phyloP scores from a whole-genome alignment of 35 echinoderm and acorn worm genomes.

The Heliocidaris erythrogramma region DNA sequence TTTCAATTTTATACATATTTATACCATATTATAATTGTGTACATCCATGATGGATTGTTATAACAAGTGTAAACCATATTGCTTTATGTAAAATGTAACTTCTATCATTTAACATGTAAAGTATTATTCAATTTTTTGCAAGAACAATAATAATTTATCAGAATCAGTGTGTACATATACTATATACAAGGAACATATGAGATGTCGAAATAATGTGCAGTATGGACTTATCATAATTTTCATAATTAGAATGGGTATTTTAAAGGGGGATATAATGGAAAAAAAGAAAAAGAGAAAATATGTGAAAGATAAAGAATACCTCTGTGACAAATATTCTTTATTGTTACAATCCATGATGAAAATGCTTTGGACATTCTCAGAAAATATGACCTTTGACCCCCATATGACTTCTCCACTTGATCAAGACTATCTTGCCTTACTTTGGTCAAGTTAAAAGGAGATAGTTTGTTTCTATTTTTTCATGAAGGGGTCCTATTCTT shows the following conservation, averaged over 20 bases:
- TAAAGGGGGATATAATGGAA: neutral
- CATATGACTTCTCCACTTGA: neutral
- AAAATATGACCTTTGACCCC: neutral
- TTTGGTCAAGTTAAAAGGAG: constrained; percentile 20
- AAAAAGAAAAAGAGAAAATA: neutral
- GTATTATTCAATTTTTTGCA: constrained; percentile 16
- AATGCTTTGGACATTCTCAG: neutral
- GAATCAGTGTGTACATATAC: constrained; percentile 17
- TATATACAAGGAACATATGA: neutral
- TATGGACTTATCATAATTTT: neutral
- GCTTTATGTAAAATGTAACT: neutral
- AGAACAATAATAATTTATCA: constrained; percentile 14
- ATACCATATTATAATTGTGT: neutral
- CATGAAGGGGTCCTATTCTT: neutral
- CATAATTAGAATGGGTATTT: neutral
- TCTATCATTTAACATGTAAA: constrained; percentile 16
- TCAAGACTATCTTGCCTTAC: constrained; percentile 32
- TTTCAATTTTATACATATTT: constrained; percentile 45
- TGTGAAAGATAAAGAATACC: neutral
- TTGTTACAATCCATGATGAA: neutral
- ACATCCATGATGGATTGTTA: constrained; percentile 27
- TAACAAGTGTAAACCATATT: neutral
- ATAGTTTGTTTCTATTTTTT: constrained; percentile 7
- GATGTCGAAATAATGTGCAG: neutral
- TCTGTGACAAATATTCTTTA: neutral